phyloP scores from a whole-genome alignment of 2,888 invertebrate species.

The Pollenia labialis region DNA sequence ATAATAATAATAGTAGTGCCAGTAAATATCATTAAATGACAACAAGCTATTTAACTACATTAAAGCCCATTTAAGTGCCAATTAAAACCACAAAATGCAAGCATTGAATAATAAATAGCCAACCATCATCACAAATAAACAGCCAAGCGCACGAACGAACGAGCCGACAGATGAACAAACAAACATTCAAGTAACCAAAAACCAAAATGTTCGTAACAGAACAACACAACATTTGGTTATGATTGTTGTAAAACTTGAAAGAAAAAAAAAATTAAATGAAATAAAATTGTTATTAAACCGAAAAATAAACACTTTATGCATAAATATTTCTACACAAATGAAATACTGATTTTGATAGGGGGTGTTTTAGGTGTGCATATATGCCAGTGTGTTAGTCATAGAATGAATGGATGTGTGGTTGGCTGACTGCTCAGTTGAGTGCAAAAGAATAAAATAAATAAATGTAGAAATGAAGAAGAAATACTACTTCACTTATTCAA shows the following conservation, averaged over 20 bases:
- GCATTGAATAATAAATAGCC: conserved; percentile 71
- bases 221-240: conserved; percentile 46
- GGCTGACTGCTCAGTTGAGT: background rate
- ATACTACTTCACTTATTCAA: background rate
- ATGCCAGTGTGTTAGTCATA: background rate
- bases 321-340: conserved; percentile 19
- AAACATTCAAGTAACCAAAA: conserved; percentile 39
- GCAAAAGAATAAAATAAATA: conserved; percentile 3
- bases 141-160: conserved; percentile 18
- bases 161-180: background rate
- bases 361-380: background rate
- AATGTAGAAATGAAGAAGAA: conserved; percentile 3
- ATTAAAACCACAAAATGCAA: conserved; percentile 73
- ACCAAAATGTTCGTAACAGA: conserved; percentile 49
- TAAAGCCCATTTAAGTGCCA: conserved; percentile 73
- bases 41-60: conserved; percentile 73
- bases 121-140: conserved; percentile 53
- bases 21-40: conserved; percentile 71
- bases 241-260: conserved; percentile 24
- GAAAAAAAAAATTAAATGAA: background rate
- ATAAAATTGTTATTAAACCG: background rate
- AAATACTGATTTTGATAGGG: conserved; percentile 32
- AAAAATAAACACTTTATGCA: background rate
- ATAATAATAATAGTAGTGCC: conserved; percentile 53
- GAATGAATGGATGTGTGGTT: conserved; percentile 16